A percentile compares a stretch with the other conserved stretches of the same genome.
Evolutionary conservation across 1,140 invertebrate species (phyloP).

Genomic region (Monochamus saltuarius): DNA sequence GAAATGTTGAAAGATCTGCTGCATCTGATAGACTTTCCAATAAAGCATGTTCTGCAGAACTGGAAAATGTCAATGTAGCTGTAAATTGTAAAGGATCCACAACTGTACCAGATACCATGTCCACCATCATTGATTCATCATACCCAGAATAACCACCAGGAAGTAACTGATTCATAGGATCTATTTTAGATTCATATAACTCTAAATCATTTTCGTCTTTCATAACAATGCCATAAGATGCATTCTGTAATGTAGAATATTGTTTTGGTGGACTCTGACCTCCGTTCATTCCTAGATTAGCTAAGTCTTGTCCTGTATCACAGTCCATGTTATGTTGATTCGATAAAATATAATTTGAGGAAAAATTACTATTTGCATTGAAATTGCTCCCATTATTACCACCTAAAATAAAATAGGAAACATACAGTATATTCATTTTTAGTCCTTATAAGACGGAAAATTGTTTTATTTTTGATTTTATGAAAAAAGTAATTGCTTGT

Average conservation of each 20-base stretch:
- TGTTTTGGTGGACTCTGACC: constrained; percentile 58
- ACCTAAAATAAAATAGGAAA: constrained; percentile 36
- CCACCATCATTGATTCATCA: constrained; percentile 76
- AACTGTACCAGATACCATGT: constrained; percentile 10
- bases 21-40: constrained; percentile 71
- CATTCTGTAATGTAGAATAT: constrained; percentile 79
- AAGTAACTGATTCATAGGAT: constrained; percentile 61
- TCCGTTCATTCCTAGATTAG: constrained; percentile 55
- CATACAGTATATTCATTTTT: neutral
- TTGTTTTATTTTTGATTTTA: no score
- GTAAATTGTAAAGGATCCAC: constrained; percentile 79
- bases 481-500: no score
- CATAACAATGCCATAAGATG: constrained; percentile 71
- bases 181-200: constrained; percentile 70
- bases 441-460: no score
- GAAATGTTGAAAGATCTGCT: constrained; percentile 70
- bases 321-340: constrained; percentile 73
- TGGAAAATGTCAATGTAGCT: constrained; percentile 75
- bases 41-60: constrained; percentile 71
- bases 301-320: constrained; percentile 66
- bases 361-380: constrained; percentile 50
- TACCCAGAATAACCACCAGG: constrained; percentile 66
- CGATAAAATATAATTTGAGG: constrained; percentile 54
- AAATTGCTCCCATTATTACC: constrained; percentile 65
- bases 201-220: constrained; percentile 77